A percentile compares a stretch with the other conserved stretches of the same genome.
Evolutionary conservation across 1,140 invertebrate species (phyloP).

Genomic region (Mesaphorura yosii): DNA sequence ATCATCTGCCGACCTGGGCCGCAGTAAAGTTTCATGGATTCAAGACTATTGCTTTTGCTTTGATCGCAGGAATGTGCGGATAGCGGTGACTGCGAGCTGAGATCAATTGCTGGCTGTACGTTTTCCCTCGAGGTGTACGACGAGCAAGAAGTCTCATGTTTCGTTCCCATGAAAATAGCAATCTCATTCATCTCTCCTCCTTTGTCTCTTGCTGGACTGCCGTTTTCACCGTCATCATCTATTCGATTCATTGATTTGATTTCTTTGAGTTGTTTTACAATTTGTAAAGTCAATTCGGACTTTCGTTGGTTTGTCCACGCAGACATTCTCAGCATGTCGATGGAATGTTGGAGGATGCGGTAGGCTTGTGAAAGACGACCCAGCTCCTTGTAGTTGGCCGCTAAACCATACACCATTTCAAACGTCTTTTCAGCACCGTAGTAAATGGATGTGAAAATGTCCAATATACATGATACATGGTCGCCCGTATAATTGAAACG

Average conservation of each 20-base stretch:
- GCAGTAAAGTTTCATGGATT: not conserved
- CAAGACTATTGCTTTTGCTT: too few relatives aligned
- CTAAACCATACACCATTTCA: not conserved
- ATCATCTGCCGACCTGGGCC: not conserved
- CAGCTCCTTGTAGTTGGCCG: not conserved
- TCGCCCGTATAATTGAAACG: not conserved
- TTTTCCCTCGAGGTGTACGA: not conserved
- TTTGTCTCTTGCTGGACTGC: too few relatives aligned
- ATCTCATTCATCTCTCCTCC: not conserved
- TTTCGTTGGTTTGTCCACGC: constrained; percentile 9
- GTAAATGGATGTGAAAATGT: not conserved
- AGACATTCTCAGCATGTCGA: constrained; percentile 9
- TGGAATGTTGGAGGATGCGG: constrained; percentile 3
- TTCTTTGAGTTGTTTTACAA: constrained; percentile 18
- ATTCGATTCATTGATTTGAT: constrained; percentile 8
- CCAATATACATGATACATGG: constrained; percentile 8
- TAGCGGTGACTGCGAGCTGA: too few relatives aligned
- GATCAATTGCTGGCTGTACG: not conserved
- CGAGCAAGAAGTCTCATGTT: not conserved
- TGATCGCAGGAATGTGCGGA: too few relatives aligned
- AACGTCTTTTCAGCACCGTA: not conserved
- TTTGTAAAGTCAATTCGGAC: constrained; percentile 15
- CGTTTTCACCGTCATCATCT: not conserved
- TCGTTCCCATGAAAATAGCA: not conserved
- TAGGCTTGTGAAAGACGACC: constrained; percentile 1